These are phyloP conservation scores for Vidua chalybeata DNA, from an alignment of 2,113 vertebrate genomes.

Conservation along the genomic window DNA sequence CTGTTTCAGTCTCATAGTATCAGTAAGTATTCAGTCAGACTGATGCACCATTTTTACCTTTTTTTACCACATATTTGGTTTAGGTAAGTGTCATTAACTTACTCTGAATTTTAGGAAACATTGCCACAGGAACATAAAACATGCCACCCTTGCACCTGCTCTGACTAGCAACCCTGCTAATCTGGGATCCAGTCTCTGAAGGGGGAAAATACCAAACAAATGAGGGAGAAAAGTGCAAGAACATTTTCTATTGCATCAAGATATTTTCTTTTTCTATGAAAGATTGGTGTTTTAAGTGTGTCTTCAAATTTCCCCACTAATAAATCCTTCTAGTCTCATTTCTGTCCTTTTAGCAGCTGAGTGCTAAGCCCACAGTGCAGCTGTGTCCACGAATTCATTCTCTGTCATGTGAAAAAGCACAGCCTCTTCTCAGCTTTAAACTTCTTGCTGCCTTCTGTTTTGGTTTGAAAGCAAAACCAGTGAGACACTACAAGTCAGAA, in stretches of 20 bases:
- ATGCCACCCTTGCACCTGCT: neutral
- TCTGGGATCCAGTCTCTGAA: neutral
- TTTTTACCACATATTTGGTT: neutral
- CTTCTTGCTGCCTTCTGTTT: neutral
- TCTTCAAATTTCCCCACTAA: neutral
- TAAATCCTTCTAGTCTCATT: neutral
- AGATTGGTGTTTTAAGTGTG: neutral
- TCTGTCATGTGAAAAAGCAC: neutral
- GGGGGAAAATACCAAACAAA: neutral
- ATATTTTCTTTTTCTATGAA: neutral
- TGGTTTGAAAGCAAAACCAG: too few relatives aligned
- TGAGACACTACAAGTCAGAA: too few relatives aligned
- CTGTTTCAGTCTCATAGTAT: neutral
- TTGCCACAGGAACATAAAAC: neutral
- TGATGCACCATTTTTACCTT: neutral
- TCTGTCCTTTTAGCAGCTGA: neutral
- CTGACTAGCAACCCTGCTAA: neutral
- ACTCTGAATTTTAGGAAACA: neutral
- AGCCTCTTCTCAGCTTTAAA: neutral
- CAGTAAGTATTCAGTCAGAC: neutral
- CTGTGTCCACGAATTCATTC: neutral
- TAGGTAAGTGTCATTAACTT: neutral
- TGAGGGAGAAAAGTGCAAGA: neutral
- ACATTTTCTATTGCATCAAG: neutral
- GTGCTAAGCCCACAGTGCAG: neutral